Base-by-base conservation (phyloP, 2,113 vertebrate species). In the Phrynosoma platyrhinos region DNA sequence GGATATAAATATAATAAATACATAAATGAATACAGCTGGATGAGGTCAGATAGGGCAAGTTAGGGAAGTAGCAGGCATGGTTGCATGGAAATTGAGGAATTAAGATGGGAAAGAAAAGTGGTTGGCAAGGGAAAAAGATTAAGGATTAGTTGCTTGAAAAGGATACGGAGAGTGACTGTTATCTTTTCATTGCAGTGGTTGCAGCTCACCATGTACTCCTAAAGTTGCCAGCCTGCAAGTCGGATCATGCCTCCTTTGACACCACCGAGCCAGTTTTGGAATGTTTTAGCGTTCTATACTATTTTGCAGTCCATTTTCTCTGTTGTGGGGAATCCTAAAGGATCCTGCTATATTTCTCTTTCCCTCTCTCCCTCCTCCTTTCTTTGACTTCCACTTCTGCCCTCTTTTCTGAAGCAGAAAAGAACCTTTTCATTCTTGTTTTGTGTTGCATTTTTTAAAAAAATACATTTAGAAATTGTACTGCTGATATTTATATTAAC, bases 201-300 rank as follows among this genome's bases (percentile, higher is more conserved):
- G 76, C 94, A 93, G 79, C 92, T 94, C 30, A 93, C 92, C 83
- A 92, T 93, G 92, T 91, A 93, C 12, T 93, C 91, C 10, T 91
- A 90, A 89, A 47, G 40, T 36, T 36, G 91, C 32, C 40, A 92
- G 21, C 95, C 96, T 58, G 1, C 77, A 82, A 23, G 0, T 9
- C 96, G 96, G 74, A 21, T 13, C 14, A 5, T 21, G 2, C 27
- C n/a, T 23, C 64, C 18, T 23, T 25, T 3, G 36, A 25, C 52
- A 16, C 18, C 75, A 18, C 76, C 30, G 27, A 74, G 77, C 53
- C 68, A 18, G 2, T 36, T 18, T 76, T 32, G 87, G 62, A 78
- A 68, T 9, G 47, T 23, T 47, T 52, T 58, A 20, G 36, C 47
- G 4, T 53, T 20, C 16, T 30, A 30, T 1, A 2, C 68, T 30